Evolutionary conservation across 2,797 vertebrate genomes (phyloP).

Genomic region (Triplophysa yarkandensis): DNA sequence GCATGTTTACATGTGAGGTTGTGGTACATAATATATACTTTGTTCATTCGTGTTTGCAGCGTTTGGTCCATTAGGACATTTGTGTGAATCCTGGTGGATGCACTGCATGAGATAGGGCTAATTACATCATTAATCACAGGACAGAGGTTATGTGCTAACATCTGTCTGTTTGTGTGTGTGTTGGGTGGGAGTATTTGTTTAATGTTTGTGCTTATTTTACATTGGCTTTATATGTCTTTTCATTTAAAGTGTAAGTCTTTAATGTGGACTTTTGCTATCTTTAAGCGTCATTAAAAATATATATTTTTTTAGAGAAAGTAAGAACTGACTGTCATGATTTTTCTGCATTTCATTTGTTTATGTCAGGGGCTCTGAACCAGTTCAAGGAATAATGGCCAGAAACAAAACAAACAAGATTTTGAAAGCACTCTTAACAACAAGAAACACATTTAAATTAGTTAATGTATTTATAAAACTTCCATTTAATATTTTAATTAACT

Average conservation of each 20-base stretch:
- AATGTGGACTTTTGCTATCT: neutral
- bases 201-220: neutral
- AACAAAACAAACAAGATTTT: too few species aligned
- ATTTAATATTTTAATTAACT: too few species aligned
- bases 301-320: too few species aligned
- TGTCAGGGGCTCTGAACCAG: too few species aligned
- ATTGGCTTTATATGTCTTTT: slow-evolving; percentile 17
- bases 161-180: slow-evolving; percentile 14
- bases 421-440: too few species aligned
- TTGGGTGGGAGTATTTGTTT: slow-evolving; percentile 12
- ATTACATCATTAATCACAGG: slow-evolving; percentile 64
- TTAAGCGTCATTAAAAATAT: too few species aligned
- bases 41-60: slow-evolving; percentile 16
- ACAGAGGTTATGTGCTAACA: slow-evolving; percentile 40
- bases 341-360: too few species aligned
- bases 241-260: neutral
- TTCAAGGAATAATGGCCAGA: too few species aligned
- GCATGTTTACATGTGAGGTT: neutral
- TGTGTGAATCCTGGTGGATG: slow-evolving; percentile 36
- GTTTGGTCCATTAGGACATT: slow-evolving; percentile 58
- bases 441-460: too few species aligned
- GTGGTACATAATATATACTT: neutral
- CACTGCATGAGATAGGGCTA: slow-evolving; percentile 56
- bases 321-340: too few species aligned
- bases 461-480: too few species aligned